Evolutionary conservation across 2,888 invertebrate species (phyloP).

Genomic region (Spodoptera exigua): DNA sequence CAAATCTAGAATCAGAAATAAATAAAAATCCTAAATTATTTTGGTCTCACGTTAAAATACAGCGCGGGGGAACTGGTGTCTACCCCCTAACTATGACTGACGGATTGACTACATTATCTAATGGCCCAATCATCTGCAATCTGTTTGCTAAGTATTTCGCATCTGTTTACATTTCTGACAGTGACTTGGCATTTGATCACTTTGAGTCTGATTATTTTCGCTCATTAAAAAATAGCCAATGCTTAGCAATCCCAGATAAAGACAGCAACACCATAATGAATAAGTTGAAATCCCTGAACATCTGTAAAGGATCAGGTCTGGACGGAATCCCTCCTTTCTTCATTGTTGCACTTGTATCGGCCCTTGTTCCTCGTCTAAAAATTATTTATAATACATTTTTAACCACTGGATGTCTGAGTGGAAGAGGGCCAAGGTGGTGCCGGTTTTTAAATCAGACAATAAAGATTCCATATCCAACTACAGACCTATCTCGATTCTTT

Average conservation of each 20-base stretch:
- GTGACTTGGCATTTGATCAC: not conserved
- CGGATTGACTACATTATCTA: not conserved
- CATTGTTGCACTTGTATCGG: not conserved
- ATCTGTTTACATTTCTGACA: not conserved
- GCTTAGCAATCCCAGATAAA: not conserved
- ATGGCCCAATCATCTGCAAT: not conserved
- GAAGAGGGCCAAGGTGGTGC: not conserved
- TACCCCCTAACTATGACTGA: not conserved
- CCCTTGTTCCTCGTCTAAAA: not conserved
- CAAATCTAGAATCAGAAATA: not conserved
- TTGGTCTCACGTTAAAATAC: no score
- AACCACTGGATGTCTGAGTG: not conserved
- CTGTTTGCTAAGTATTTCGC: not conserved
- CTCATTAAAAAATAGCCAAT: not conserved
- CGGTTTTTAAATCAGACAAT: not conserved
- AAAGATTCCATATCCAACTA: no score
- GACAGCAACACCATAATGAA: not conserved
- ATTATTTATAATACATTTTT: not conserved
- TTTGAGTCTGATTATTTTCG: not conserved
- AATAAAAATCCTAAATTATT: not conserved
- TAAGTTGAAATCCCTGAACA: not conserved
- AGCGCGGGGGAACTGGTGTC: not conserved
- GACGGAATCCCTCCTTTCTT: no score
- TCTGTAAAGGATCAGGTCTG: not conserved
- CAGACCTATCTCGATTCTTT: no score